phyloP scores from a whole-genome alignment of 2,888 invertebrate genomes.

The Dynastes grantii region DNA sequence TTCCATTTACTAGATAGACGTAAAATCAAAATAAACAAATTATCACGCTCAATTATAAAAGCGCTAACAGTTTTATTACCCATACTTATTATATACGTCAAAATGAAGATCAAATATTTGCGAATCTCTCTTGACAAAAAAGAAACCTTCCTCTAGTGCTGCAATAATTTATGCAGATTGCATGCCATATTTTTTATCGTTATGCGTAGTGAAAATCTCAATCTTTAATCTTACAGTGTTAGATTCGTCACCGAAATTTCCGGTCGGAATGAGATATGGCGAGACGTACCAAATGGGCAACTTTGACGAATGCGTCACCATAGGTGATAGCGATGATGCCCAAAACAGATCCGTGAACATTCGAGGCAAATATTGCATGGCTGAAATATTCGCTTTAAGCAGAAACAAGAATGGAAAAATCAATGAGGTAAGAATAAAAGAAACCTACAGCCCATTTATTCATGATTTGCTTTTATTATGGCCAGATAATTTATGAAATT shows the following conservation, averaged over 20 bases:
- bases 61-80: neutral
- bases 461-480: no score
- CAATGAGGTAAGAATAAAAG: slow-evolving; percentile 18
- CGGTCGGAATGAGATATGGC: slow-evolving; percentile 79
- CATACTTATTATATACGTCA: neutral
- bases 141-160: neutral
- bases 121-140: neutral
- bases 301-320: slow-evolving; percentile 80
- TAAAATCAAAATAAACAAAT: neutral
- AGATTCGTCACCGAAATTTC: slow-evolving; percentile 81
- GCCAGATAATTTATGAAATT: no score
- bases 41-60: neutral
- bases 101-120: neutral
- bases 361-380: slow-evolving; percentile 79
- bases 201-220: neutral
- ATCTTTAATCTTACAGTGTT: slow-evolving; percentile 74
- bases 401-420: slow-evolving; percentile 36
- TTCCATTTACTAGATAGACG: neutral
- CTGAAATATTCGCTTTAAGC: slow-evolving; percentile 68
- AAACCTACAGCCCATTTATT: no score
- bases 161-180: neutral
- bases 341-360: slow-evolving; percentile 67
- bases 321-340: slow-evolving; percentile 53
- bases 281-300: slow-evolving; percentile 82
- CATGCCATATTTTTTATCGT: neutral